Evolutionary conservation across 1,140 invertebrate species (phyloP).

Genomic region (Zaprionus nigranus): DNA sequence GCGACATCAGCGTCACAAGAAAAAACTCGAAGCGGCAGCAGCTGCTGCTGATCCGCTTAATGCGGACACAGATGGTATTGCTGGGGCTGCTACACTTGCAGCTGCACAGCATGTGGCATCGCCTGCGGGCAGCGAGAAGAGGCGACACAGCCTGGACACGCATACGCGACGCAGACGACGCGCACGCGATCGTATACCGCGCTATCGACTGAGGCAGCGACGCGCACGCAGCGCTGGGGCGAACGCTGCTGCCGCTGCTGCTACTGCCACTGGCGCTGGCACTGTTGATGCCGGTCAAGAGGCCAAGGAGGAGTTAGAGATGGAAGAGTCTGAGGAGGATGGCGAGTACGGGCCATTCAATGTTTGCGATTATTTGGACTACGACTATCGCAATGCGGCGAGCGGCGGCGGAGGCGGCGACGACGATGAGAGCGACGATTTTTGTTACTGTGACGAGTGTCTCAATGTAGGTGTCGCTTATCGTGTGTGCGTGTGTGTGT

Average conservation of each 20-base stretch:
- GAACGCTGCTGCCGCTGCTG: neutral
- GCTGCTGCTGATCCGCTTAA: neutral
- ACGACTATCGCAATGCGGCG: constrained; percentile 45
- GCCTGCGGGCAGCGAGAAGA: neutral
- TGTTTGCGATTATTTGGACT: constrained; percentile 60
- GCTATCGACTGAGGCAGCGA: constrained; percentile 32
- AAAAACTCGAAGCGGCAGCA: constrained; percentile 82
- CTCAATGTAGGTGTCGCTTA: constrained; percentile 86
- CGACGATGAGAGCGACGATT: constrained; percentile 84
- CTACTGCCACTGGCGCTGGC: too few relatives aligned
- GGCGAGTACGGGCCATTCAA: constrained; percentile 73
- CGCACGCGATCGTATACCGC: constrained; percentile 16
- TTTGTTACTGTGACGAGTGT: constrained; percentile 90
- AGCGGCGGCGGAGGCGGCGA: constrained; percentile 60
- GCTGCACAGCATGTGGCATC: neutral
- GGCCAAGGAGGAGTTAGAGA: constrained; percentile 5
- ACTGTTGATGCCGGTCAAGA: neutral
- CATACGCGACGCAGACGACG: constrained; percentile 27
- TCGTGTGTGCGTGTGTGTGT: neutral
- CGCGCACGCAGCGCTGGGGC: constrained; percentile 12
- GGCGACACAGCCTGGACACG: constrained; percentile 24
- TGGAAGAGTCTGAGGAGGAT: constrained; percentile 39
- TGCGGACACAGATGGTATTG: neutral
- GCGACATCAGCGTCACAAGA: constrained; percentile 84
- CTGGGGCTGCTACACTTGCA: neutral